Percentiles rank a stretch among this genome's conserved stretches.
Evolutionary conservation across 2,888 invertebrate genomes (phyloP).

Genomic region (Drosophila quasianomalipes): DNA sequence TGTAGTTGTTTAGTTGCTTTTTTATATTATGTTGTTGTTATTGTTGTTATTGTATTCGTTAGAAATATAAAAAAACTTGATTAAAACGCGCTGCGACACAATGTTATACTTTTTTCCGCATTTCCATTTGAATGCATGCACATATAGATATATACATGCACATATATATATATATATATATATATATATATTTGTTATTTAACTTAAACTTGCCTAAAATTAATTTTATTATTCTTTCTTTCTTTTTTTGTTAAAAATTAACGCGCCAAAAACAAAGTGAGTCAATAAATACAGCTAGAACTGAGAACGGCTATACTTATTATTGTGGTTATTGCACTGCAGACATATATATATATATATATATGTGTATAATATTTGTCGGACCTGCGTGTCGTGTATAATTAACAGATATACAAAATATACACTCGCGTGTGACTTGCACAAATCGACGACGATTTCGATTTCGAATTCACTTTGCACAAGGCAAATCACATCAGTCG

Average conservation of each 20-base stretch:
- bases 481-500: conserved; percentile 37
- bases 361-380: background rate
- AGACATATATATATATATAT: conserved; percentile 4
- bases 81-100: conserved; percentile 35
- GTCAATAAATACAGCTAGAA: conserved; percentile 7
- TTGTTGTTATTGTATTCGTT: conserved; percentile 20
- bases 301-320: conserved; percentile 19
- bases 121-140: conserved; percentile 23
- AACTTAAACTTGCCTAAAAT: conserved; percentile 10
- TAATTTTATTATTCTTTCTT: background rate
- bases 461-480: background rate
- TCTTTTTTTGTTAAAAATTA: background rate
- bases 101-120: conserved; percentile 19
- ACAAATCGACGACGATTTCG: conserved; percentile 41
- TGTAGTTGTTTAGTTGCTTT: conserved; percentile 20
- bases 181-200: background rate
- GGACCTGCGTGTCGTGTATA: conserved; percentile 47
- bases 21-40: conserved; percentile 3
- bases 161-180: background rate
- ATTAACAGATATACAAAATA: conserved; percentile 41
- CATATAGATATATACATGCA: conserved; percentile 3
- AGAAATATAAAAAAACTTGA: conserved; percentile 33
- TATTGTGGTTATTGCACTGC: conserved; percentile 23
- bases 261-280: conserved; percentile 14
- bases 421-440: conserved; percentile 57